phyloP scores from a whole-genome alignment of 2,113 vertebrate species.

The Cephalopholis sonnerati region DNA sequence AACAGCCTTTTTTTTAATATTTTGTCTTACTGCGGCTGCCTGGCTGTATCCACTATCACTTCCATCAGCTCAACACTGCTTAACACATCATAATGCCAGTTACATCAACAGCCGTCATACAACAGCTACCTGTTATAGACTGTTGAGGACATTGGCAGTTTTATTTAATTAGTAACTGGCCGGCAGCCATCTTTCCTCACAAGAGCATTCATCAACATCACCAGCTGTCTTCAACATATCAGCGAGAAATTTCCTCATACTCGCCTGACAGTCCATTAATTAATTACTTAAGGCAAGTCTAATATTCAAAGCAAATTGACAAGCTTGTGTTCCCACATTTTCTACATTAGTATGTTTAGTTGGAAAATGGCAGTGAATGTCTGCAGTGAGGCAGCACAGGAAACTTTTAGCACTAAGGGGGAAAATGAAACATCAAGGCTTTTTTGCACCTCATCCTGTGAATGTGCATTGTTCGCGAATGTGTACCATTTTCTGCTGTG shows the following conservation, averaged over 20 bases:
- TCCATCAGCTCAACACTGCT: constrained; percentile 1
- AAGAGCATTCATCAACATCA: constrained; percentile 8
- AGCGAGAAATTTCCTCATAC: background rate
- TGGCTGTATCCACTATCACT: background rate
- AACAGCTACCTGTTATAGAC: background rate
- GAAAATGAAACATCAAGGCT: background rate
- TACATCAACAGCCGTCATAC: background rate
- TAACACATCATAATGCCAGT: constrained; percentile 13
- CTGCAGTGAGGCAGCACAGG: background rate
- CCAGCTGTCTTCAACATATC: background rate
- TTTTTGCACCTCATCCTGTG: background rate
- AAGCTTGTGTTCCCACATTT: background rate
- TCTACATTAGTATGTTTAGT: background rate
- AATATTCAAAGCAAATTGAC: background rate
- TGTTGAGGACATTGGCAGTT: constrained; percentile 7
- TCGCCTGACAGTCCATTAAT: constrained; percentile 14
- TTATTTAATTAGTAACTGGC: constrained; percentile 8
- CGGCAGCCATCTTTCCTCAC: constrained; percentile 11
- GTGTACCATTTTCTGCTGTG: background rate
- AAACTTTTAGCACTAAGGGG: background rate
- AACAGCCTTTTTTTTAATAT: background rate
- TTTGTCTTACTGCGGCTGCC: background rate
- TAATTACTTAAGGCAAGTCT: constrained; percentile 1
- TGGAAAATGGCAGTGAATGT: background rate
- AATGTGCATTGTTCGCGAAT: background rate